Base-by-base conservation (phyloP, 2,113 vertebrate genomes). In the Ophthalmolycus amberensis region DNA sequence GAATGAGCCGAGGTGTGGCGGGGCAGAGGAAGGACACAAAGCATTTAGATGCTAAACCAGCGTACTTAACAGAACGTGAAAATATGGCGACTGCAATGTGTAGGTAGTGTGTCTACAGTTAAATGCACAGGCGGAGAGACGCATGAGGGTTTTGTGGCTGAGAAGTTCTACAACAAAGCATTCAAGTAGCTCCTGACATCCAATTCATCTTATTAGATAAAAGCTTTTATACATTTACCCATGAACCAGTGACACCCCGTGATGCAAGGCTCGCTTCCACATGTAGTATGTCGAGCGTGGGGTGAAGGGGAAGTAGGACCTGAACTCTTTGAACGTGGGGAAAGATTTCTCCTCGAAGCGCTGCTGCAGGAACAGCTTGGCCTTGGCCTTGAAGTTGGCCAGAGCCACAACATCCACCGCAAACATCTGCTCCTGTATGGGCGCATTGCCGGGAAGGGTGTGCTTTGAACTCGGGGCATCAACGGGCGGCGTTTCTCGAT, bases 211-310 rank as follows among this genome's bases (percentile, higher is more conserved):
- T 18, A 4, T 14, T 16, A 16, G 15, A 11, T 54, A 10, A 44
- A 77, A 27, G 37, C 56, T 15, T 29, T 25, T 5, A 1, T 1
- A 2, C 2, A 9, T 58, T 96, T 90, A 97, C 29, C 96, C 94
- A 54, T 99, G 97, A 62, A 99, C 95, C 10, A 99, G 90, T 0
- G 97, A 97, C 75, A 99, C 96, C 6, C 98, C 98, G 0, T 99
- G 97, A 0, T 97, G 96, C 88, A 99, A 86, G 0, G 98, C 97
- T 0, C 97, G 95, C 85, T 99, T 99, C 98, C 98, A 99, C 98
- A 99, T 99, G 94, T 99, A 99, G 88, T 99, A 99, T 0, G 98
- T 99, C 0, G 98, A 99, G 29, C 97, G 97, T 0, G 98, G 97
- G 0, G 97, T 99, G 72, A 97, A 95, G 0, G 97, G 98, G 66